Evolutionary conservation across 2,113 vertebrate species (phyloP).

Genomic region (Hyperopisus bebe): DNA sequence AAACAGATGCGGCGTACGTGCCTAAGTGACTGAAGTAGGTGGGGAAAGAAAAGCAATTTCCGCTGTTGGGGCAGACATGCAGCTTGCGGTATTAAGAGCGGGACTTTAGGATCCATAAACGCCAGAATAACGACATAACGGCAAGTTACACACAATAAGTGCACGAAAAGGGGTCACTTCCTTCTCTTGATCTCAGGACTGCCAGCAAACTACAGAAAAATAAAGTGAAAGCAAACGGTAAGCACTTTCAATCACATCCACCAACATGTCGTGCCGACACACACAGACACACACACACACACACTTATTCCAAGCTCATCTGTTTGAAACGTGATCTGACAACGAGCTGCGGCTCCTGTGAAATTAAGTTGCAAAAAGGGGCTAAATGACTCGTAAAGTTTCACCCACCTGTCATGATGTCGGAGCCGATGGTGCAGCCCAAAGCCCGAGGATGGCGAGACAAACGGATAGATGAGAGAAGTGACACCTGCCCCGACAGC

Average conservation of each 20-base stretch:
- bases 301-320: background rate
- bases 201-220: background rate
- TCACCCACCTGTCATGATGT: slow-evolving; percentile 56
- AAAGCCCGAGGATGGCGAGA: slow-evolving; percentile 23
- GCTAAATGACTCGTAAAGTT: background rate
- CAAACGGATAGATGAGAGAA: background rate
- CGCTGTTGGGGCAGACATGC: background rate
- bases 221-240: background rate
- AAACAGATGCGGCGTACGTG: background rate
- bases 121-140: background rate
- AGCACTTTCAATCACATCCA: background rate
- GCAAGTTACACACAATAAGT: background rate
- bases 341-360: background rate
- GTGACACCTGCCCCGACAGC: slow-evolving; percentile 21
- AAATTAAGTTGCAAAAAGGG: background rate
- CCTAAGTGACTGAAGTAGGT: background rate
- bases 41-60: background rate
- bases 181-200: background rate
- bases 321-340: background rate
- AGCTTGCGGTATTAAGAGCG: background rate
- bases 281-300: background rate
- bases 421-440: slow-evolving; percentile 38
- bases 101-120: background rate
- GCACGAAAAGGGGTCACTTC: background rate
- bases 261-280: background rate